phyloP scores from a whole-genome alignment of 53 echinoderm and acorn worm genomes.

The Hippasteria phrygiana region DNA sequence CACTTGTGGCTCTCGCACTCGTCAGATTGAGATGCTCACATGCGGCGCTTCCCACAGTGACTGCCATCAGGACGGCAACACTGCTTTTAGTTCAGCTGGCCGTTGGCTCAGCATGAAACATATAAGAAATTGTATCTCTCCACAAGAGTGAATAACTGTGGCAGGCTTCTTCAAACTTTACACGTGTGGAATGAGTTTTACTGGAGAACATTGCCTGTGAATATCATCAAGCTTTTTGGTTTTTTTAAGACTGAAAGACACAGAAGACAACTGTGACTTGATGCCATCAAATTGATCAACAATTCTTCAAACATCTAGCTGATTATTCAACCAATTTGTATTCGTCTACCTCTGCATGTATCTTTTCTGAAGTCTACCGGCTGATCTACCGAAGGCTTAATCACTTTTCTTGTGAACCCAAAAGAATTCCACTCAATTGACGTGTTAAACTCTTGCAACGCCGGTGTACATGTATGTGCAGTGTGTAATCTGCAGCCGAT shows the following conservation, averaged over 20 bases:
- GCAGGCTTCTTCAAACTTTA: no score
- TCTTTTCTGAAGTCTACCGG: background rate
- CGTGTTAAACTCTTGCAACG: background rate
- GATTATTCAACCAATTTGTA: no score
- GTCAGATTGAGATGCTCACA: background rate
- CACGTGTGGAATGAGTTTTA: background rate
- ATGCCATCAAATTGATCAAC: background rate
- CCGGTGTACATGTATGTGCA: background rate
- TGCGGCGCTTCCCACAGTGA: background rate
- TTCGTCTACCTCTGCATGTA: no score
- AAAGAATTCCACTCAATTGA: background rate
- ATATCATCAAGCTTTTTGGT: background rate
- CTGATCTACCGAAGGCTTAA: background rate
- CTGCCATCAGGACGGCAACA: background rate
- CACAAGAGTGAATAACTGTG: no score
- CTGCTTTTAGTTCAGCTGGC: background rate
- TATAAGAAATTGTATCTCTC: no score
- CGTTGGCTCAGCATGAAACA: background rate
- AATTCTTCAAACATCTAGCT: background rate
- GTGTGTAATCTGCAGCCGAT: background rate
- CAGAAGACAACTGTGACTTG: background rate
- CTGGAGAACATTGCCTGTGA: background rate
- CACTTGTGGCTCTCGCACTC: constrained; percentile 9
- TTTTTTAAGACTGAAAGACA: background rate
- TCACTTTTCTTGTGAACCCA: background rate